These are phyloP conservation scores for Rousettus leschenaultii DNA, from an alignment of 2,113 vertebrate species.

Conservation along the genomic window DNA sequence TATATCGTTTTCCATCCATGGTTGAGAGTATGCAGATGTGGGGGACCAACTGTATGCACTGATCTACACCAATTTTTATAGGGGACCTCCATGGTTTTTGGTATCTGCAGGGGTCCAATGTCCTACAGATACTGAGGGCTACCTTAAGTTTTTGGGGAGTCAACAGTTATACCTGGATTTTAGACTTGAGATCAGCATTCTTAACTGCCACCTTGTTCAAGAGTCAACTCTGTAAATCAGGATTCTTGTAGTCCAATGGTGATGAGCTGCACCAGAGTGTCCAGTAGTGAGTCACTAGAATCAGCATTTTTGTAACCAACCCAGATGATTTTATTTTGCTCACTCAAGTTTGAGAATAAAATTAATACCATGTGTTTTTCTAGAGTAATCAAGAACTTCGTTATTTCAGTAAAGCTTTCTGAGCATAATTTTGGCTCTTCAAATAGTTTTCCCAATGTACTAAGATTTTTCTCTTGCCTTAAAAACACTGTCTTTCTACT, in stretches of 20 bases:
- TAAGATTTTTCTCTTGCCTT: neutral
- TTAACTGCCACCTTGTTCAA: neutral
- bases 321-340: slow-evolving; percentile 12
- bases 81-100: too few relatives aligned
- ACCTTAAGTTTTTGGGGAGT: neutral
- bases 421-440: neutral
- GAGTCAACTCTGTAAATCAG: neutral
- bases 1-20: neutral
- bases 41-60: neutral
- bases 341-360: slow-evolving; percentile 12
- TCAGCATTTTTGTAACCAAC: neutral
- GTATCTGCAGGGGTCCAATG: neutral
- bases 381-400: neutral
- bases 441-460: neutral
- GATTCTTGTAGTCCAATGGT: neutral
- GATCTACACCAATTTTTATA: neutral
- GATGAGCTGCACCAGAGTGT: neutral
- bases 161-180: neutral
- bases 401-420: neutral
- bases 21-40: neutral
- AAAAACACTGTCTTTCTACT: neutral
- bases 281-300: neutral
- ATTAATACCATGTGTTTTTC: neutral
- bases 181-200: neutral
- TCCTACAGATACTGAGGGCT: neutral